phyloP scores from a whole-genome alignment of 2,888 invertebrate species.

The Amblyjoppa fuscipennis region DNA sequence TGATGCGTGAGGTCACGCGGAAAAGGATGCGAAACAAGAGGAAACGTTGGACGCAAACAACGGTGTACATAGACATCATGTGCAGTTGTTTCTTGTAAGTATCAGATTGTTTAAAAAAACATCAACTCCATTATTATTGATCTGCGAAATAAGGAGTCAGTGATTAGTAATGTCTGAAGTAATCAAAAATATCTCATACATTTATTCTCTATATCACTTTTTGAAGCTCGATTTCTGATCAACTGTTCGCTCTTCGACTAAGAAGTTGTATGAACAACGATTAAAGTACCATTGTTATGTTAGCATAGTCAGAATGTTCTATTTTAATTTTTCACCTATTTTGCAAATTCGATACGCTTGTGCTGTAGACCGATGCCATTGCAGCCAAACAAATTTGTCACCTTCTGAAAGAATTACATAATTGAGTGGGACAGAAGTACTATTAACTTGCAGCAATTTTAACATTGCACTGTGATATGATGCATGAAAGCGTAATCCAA shows the following conservation, averaged over 20 bases:
- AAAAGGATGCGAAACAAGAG: neutral
- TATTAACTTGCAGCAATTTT: too few relatives aligned
- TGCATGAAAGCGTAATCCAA: too few relatives aligned
- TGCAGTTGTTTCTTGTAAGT: constrained; percentile 47
- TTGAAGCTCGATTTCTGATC: neutral
- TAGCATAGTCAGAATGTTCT: neutral
- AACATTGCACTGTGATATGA: too few relatives aligned
- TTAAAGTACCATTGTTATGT: neutral
- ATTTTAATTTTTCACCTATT: too few relatives aligned
- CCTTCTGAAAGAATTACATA: too few relatives aligned
- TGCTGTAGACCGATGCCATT: too few relatives aligned
- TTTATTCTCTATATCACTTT: neutral
- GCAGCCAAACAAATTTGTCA: too few relatives aligned
- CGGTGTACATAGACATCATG: constrained; percentile 17
- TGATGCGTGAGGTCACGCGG: neutral
- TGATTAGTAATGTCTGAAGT: neutral
- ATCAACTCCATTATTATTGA: neutral
- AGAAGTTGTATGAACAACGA: neutral
- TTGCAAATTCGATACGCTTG: too few relatives aligned
- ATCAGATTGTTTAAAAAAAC: constrained; percentile 38
- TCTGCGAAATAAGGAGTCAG: neutral
- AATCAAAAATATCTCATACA: neutral
- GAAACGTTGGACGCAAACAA: constrained; percentile 4
- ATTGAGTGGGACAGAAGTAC: too few relatives aligned
- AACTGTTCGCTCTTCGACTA: neutral